phyloP scores from a whole-genome alignment of 2,888 invertebrate genomes.

The Mesoligia furuncula region DNA sequence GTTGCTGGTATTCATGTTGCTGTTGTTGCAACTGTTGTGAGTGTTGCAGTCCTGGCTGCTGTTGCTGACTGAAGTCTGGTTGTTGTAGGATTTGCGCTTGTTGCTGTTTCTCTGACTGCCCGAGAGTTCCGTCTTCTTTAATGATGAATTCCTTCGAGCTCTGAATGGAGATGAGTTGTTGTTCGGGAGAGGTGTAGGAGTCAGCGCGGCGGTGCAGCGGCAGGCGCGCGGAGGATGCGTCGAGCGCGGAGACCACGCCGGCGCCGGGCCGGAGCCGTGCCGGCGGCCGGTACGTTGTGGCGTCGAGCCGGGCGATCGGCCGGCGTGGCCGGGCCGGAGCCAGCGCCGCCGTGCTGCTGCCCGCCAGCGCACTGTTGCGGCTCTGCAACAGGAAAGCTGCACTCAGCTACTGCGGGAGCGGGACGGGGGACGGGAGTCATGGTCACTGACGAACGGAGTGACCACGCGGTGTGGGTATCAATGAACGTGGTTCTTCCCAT shows the following conservation, averaged over 20 bases:
- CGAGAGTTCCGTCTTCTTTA: slow-evolving; percentile 52
- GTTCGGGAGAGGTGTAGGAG: slow-evolving; percentile 70
- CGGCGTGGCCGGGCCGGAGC: slow-evolving; percentile 67
- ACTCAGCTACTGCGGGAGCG: slow-evolving; percentile 76
- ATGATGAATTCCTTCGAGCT: slow-evolving; percentile 71
- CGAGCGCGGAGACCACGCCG: slow-evolving; percentile 72
- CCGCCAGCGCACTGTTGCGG: slow-evolving; percentile 86
- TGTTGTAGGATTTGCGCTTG: slow-evolving; percentile 3
- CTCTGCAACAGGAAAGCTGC: slow-evolving; percentile 89
- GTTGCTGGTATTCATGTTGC: slow-evolving; percentile 62
- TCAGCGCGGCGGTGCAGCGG: slow-evolving; percentile 83
- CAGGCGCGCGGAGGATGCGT: slow-evolving; percentile 73
- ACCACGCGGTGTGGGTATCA: too few relatives aligned
- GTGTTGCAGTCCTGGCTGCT: slow-evolving; percentile 47
- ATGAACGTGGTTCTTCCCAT: not conserved
- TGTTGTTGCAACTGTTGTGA: slow-evolving; percentile 52
- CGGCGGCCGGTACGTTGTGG: slow-evolving; percentile 86
- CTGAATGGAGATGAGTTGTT: slow-evolving; percentile 72
- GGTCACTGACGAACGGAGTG: not conserved
- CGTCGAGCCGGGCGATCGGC: slow-evolving; percentile 72
- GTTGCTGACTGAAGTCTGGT: slow-evolving; percentile 40
- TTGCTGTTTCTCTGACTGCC: slow-evolving; percentile 45
- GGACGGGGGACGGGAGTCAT: slow-evolving; percentile 30
- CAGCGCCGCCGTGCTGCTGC: slow-evolving; percentile 54
- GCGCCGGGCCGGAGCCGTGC: slow-evolving; percentile 76